Conservation (phyloP, 2,113 vertebrate species). For the Callionymus lyra region DNA sequence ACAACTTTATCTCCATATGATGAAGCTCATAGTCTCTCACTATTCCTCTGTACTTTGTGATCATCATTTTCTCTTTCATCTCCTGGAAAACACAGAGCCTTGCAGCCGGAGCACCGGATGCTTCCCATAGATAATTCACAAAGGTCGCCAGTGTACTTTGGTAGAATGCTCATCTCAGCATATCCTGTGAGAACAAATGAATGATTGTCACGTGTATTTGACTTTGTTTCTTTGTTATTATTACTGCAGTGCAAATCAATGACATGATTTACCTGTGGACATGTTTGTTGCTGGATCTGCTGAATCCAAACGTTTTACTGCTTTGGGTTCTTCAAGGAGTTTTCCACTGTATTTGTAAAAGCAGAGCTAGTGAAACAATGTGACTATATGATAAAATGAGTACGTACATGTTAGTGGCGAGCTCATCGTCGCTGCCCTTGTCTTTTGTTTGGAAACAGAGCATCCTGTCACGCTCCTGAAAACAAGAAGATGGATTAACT, state of each 20-base stretch:
- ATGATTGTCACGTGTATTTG: too few species aligned
- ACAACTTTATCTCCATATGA: too few species aligned
- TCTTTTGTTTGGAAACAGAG: conserved; percentile 5
- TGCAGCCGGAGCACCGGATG: conserved; percentile 32
- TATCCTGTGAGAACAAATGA: conserved; percentile 29
- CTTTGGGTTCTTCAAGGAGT: conserved; percentile 20
- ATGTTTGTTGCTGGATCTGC: conserved; percentile 39
- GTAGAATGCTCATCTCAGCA: conserved; percentile 44
- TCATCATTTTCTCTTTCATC: too few species aligned
- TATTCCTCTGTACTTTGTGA: too few species aligned
- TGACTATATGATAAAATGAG: too few species aligned
- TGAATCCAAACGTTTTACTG: conserved; percentile 4
- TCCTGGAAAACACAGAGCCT: neutral
- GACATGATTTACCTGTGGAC: conserved; percentile 45
- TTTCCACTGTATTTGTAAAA: neutral
- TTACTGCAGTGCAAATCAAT: neutral
- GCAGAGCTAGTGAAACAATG: too few species aligned
- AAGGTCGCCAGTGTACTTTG: conserved; percentile 52
- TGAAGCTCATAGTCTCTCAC: too few species aligned
- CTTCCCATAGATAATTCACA: conserved; percentile 32
- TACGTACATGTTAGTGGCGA: too few species aligned
- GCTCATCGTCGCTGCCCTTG: conserved; percentile 3
- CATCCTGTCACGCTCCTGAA: neutral
- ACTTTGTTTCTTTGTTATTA: neutral
- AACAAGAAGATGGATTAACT: conserved; percentile 10